Conservation (phyloP, 2,113 vertebrate species). For the Chionomys nivalis region DNA sequence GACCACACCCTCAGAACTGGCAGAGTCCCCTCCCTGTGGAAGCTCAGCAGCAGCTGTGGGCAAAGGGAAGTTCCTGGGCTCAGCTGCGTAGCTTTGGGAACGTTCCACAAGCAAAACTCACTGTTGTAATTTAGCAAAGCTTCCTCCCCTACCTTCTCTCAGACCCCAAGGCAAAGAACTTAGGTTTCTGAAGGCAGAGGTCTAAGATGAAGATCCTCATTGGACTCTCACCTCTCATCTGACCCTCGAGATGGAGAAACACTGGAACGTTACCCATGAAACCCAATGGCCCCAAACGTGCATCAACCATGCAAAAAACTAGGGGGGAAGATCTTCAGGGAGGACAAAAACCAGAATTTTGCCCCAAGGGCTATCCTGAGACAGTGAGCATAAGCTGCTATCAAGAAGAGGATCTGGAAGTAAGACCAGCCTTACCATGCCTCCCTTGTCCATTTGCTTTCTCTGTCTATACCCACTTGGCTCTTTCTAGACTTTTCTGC, state of each 20-base stretch:
- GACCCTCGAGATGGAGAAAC: not conserved
- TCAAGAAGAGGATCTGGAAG: not conserved
- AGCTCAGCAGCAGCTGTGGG: not conserved
- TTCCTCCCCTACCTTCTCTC: not conserved
- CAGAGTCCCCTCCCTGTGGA: not conserved
- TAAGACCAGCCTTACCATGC: not conserved
- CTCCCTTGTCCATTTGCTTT: not conserved
- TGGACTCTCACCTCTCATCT: not conserved
- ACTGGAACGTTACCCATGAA: not conserved
- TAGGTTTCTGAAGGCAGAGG: not conserved
- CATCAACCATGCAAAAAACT: not conserved
- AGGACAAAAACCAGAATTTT: not conserved
- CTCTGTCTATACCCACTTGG: not conserved
- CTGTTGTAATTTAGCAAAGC: not conserved
- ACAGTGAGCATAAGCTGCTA: not conserved
- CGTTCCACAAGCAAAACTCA: not conserved
- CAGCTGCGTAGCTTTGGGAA: not conserved
- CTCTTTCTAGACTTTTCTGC: not conserved
- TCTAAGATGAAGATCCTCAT: not conserved
- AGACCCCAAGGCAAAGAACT: not conserved
- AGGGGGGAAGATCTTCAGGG: not conserved
- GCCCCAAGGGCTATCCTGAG: not conserved
- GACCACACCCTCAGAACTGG: not conserved
- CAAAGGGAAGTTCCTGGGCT: not conserved
- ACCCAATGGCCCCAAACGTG: not conserved